A percentile compares a stretch with the other conserved stretches of the same genome.
phyloP scores from a whole-genome alignment of 2,888 invertebrate species.

The Andrena dorsata region DNA sequence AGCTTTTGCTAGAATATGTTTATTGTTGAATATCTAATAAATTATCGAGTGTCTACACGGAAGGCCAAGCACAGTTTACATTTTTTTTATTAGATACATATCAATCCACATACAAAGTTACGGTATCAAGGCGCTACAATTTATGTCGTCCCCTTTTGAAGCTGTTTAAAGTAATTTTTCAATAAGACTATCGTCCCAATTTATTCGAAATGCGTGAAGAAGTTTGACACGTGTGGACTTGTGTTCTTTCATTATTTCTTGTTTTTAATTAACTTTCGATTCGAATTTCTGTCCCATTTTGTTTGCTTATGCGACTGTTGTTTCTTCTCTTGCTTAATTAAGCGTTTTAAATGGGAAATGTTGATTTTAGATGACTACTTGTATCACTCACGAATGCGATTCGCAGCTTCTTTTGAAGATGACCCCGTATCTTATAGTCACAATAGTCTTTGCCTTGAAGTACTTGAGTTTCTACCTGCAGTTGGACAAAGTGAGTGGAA shows the following conservation, averaged over 20 bases:
- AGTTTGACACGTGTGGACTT: background rate
- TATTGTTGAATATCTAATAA: no score
- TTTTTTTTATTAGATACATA: no score
- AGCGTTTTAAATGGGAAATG: background rate
- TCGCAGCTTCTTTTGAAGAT: background rate
- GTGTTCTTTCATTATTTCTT: background rate
- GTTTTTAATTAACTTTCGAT: background rate
- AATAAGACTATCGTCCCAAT: background rate
- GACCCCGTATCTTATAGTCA: background rate
- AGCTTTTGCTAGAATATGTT: no score
- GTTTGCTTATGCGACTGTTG: background rate
- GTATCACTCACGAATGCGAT: conserved; percentile 2
- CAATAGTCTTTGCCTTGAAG: background rate
- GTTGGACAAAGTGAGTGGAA: background rate
- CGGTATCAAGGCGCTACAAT: no score
- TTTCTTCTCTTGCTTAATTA: background rate
- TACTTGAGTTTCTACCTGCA: background rate
- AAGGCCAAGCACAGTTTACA: no score
- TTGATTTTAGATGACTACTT: background rate
- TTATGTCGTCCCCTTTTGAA: no score
- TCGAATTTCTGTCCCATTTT: background rate
- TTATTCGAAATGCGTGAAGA: background rate
- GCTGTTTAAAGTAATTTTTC: no score
- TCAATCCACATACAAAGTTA: no score
- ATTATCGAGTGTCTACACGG: no score